phyloP scores from a whole-genome alignment of 2,888 invertebrate species.

The Geophilus truncorum region DNA sequence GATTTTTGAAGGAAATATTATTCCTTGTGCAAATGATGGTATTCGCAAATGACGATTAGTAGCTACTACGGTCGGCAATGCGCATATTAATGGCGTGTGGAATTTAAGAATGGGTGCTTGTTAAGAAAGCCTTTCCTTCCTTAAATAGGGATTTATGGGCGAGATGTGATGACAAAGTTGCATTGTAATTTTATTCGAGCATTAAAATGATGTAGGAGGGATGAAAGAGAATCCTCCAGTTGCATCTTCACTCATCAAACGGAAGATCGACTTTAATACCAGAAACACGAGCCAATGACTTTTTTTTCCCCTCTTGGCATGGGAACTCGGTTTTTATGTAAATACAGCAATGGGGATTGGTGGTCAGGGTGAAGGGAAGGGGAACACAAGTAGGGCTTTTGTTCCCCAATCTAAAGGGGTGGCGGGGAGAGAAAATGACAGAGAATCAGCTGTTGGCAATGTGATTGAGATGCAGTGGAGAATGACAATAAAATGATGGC shows the following conservation, averaged over 20 bases:
- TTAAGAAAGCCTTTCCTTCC: neutral
- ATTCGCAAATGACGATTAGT: slow-evolving; percentile 3
- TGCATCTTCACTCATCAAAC: neutral
- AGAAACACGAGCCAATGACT: neutral
- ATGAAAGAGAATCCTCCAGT: neutral
- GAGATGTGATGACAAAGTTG: neutral
- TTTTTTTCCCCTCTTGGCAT: no score
- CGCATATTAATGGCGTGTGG: slow-evolving; percentile 1
- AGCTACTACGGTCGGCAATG: neutral
- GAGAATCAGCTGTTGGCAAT: neutral
- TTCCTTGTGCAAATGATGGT: neutral
- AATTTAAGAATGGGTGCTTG: slow-evolving; percentile 10
- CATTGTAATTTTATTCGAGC: slow-evolving; percentile 10
- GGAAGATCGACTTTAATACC: neutral
- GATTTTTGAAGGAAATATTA: neutral
- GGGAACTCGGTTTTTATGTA: neutral
- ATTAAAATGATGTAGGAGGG: slow-evolving; percentile 10
- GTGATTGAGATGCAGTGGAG: slow-evolving; percentile 4
- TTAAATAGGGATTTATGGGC: slow-evolving; percentile 1
- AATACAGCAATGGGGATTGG: neutral
- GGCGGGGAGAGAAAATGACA: neutral
- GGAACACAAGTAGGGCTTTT: neutral
- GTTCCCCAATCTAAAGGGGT: neutral
- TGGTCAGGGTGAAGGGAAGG: no score
- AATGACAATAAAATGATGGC: neutral